Evolutionary conservation across 2,113 vertebrate species (phyloP), one percentile per base, ranked within the genome.

Genomic region (Falcunculus frontatus): DNA sequence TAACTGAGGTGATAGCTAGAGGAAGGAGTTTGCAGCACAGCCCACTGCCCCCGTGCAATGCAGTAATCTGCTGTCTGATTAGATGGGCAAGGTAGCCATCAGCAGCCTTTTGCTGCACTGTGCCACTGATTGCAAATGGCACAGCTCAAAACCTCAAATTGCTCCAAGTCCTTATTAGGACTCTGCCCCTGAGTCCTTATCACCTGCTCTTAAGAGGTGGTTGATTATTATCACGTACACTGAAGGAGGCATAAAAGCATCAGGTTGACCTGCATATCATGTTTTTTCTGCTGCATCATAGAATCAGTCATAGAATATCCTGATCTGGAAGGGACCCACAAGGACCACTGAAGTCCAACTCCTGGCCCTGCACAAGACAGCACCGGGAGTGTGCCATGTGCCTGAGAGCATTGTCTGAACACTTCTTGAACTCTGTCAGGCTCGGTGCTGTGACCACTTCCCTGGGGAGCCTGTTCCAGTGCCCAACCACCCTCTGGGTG

Each of bases 11-110:
- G 77, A 41, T 3, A n/a, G 50, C 41, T 37, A n/a, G 19, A 67
- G 73, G n/a, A 53, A 76, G 57, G 59, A 65, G 25, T 16, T 29
- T 12, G 4, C 55, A 72, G 46, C 13, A 21, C 50, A 77, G 37
- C 22, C 0, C 1, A 18, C 10, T 37, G 33, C 30, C 6, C 5
- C 47, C 0, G 0, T 35, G 52, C 0, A 1, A 39, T 19, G 65
- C 82, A 79, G 30, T 23, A 37, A 53, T 59, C 62, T 5, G 6
- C 37, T 32, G 44, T 49, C 49, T 35, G 73, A 62, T 42, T 33
- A 94, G 59, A 57, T 65, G 81, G 33, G 37, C 68, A 80, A 49
- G 22, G 63, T 14, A 86, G 37, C 39, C 63, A 53, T 32, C 75
- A 76, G 57, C 49, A 68, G 53, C 17, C 32, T 88, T 56, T 47